phyloP scores from a whole-genome alignment of 2,888 invertebrate species.

The Caenorhabditis afra region DNA sequence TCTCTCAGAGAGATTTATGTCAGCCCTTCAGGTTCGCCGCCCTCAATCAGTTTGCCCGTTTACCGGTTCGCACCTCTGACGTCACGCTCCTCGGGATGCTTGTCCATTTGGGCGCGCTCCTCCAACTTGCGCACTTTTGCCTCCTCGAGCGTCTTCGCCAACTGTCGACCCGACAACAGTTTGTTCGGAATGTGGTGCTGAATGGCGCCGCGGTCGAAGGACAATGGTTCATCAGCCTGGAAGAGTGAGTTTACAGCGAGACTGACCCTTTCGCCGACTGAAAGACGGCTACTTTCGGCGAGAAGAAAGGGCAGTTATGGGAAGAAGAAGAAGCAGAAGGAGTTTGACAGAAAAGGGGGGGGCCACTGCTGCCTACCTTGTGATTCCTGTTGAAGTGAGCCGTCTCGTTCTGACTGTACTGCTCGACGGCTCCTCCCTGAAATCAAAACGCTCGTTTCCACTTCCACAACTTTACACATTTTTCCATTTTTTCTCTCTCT shows the following conservation, averaged over 20 bases:
- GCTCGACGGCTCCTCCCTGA: constrained; percentile 65
- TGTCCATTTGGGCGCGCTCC: constrained; percentile 43
- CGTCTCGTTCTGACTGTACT: constrained; percentile 72
- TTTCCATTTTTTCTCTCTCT: neutral
- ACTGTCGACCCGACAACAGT: constrained; percentile 32
- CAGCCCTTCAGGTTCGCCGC: constrained; percentile 10
- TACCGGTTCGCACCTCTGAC: constrained; percentile 27
- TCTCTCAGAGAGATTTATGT: constrained; percentile 17
- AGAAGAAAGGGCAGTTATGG: constrained; percentile 9
- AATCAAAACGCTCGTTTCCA: constrained; percentile 16
- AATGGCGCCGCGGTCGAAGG: constrained; percentile 63
- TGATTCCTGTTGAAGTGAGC: constrained; percentile 71
- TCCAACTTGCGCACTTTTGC: constrained; percentile 33
- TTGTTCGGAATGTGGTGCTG: constrained; percentile 41
- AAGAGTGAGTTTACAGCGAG: constrained; percentile 13
- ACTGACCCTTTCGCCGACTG: constrained; percentile 5
- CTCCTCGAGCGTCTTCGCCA: constrained; percentile 49
- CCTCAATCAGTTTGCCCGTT: constrained; percentile 6
- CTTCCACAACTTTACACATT: constrained; percentile 1
- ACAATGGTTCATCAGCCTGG: constrained; percentile 60
- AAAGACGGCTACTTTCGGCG: neutral
- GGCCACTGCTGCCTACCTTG: constrained; percentile 41
- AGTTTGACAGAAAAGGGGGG: too few relatives aligned
- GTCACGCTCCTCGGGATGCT: constrained; percentile 52
- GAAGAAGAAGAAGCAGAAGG: too few relatives aligned